Evolutionary conservation across 2,113 vertebrate species (phyloP).

Genomic region (Myotis lucifugus): DNA sequence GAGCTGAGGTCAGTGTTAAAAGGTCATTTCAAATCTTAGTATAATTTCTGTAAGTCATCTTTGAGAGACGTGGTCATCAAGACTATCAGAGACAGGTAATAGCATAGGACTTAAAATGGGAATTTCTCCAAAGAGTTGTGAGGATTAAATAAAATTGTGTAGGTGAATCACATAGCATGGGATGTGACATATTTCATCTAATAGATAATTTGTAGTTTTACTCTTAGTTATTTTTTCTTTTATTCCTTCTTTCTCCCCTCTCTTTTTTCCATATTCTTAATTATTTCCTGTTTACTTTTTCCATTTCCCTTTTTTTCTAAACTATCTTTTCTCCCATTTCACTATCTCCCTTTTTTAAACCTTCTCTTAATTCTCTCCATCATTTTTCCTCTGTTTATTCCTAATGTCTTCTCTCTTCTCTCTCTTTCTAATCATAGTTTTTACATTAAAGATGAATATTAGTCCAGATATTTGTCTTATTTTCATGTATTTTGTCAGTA

Average conservation of each 20-base stretch:
- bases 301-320: not conserved
- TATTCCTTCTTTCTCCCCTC: not conserved
- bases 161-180: not conserved
- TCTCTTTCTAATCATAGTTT: not conserved
- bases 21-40: not conserved
- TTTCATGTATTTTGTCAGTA: not conserved
- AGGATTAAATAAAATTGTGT: not conserved
- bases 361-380: not conserved
- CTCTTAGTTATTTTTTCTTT: not conserved
- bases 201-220: not conserved
- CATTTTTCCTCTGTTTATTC: not conserved
- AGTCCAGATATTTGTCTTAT: not conserved
- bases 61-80: not conserved
- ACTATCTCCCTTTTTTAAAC: not conserved
- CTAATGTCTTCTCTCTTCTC: not conserved
- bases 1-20: not conserved
- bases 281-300: not conserved
- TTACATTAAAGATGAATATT: not conserved
- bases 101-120: not conserved
- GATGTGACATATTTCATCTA: not conserved
- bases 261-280: not conserved
- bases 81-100: not conserved
- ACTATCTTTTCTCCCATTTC: not conserved
- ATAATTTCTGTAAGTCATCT: not conserved
- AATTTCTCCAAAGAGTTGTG: not conserved